Conservation (phyloP, 1,140 invertebrate genomes). For the Tetragonula clypearis region DNA sequence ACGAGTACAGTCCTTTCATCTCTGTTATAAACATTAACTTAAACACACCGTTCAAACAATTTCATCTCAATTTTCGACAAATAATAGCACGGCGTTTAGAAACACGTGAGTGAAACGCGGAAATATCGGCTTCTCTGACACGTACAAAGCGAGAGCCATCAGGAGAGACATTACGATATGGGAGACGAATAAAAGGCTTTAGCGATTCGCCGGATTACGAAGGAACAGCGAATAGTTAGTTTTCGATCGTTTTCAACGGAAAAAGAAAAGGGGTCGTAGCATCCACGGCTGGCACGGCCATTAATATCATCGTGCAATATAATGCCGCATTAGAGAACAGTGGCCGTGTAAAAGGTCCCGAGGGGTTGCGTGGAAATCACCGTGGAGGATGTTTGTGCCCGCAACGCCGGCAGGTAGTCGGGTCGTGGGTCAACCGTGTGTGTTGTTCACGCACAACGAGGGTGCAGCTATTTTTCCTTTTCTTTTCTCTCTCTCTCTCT, state of each 20-base stretch:
- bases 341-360: slow-evolving; percentile 59
- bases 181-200: slow-evolving; percentile 11
- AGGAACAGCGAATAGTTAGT: slow-evolving; percentile 11
- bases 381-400: slow-evolving; percentile 60
- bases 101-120: slow-evolving; percentile 15
- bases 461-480: neutral
- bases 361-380: slow-evolving; percentile 47
- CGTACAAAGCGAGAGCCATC: slow-evolving; percentile 35
- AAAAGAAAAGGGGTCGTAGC: slow-evolving; percentile 17
- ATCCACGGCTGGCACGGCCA: slow-evolving; percentile 43
- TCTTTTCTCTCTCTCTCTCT: slow-evolving; percentile 5
- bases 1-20: no score
- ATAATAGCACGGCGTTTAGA: neutral
- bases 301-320: slow-evolving; percentile 70
- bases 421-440: slow-evolving; percentile 51
- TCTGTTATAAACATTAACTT: neutral
- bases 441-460: slow-evolving; percentile 39
- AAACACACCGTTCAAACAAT: neutral
- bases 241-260: slow-evolving; percentile 24
- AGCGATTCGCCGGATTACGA: slow-evolving; percentile 58
- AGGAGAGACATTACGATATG: slow-evolving; percentile 49
- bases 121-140: slow-evolving; percentile 31
- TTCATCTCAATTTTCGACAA: neutral
- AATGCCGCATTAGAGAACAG: slow-evolving; percentile 70
- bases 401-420: slow-evolving; percentile 58